phyloP scores from a whole-genome alignment of 1,140 invertebrate genomes.

The Scaptomyza pallida region DNA sequence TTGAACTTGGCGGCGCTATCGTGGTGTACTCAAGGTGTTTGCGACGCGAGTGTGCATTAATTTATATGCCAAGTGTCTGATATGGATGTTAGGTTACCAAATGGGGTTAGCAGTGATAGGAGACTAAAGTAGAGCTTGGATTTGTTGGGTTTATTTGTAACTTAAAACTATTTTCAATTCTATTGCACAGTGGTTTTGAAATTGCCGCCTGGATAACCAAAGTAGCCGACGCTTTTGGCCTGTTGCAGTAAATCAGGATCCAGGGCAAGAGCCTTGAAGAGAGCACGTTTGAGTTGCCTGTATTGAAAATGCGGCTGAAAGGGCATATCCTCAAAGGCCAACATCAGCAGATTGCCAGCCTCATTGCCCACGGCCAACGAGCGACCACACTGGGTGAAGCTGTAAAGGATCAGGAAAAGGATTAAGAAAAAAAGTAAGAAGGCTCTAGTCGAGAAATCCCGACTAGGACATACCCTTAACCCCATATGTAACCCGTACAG shows the following conservation, averaged over 20 bases:
- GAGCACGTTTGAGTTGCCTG: constrained; percentile 85
- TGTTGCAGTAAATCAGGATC: constrained; percentile 86
- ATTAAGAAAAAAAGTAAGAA: neutral
- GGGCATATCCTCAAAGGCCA: constrained; percentile 88
- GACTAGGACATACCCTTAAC: no score
- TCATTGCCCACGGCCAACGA: constrained; percentile 88
- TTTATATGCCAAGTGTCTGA: constrained; percentile 21
- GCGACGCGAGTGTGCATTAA: constrained; percentile 29
- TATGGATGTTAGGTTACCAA: constrained; percentile 1
- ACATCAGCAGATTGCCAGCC: constrained; percentile 87
- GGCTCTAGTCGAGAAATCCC: no score
- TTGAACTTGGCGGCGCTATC: constrained; percentile 66
- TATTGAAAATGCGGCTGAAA: constrained; percentile 88
- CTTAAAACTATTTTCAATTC: neutral
- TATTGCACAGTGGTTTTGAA: constrained; percentile 27
- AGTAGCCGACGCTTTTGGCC: constrained; percentile 85
- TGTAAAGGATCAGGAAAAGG: constrained; percentile 8
- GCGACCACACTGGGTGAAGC: constrained; percentile 87
- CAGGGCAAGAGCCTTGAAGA: constrained; percentile 87
- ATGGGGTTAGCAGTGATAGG: constrained; percentile 22
- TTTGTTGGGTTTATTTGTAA: neutral
- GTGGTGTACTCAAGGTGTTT: constrained; percentile 36
- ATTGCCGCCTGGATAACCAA: constrained; percentile 66
- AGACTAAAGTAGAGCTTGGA: neutral
- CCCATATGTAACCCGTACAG: no score